phyloP scores from a whole-genome alignment of 2,113 vertebrate genomes.

The Ammospiza caudacuta region DNA sequence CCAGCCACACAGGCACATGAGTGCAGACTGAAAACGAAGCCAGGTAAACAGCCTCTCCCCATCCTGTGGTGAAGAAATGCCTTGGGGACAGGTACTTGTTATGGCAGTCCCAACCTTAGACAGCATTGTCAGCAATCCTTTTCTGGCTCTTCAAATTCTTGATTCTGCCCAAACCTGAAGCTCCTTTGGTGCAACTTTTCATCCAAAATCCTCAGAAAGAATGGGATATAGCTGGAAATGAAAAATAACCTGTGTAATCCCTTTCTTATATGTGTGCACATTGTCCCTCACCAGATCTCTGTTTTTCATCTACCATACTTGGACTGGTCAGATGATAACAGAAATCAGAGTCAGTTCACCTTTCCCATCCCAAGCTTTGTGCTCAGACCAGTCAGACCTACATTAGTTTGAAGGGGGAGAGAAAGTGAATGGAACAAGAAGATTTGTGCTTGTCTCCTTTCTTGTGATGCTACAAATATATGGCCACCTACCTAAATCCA shows the following conservation, averaged over 20 bases:
- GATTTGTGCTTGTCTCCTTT: background rate
- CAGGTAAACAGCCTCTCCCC: background rate
- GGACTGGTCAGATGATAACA: background rate
- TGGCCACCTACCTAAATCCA: background rate
- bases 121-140: background rate
- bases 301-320: background rate
- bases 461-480: background rate
- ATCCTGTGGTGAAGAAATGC: constrained; percentile 5
- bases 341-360: background rate
- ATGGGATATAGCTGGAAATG: background rate
- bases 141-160: background rate
- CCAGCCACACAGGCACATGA: background rate
- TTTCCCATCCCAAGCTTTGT: background rate
- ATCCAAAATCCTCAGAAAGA: background rate
- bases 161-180: background rate
- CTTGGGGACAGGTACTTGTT: background rate
- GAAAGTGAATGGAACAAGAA: background rate
- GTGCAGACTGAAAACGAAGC: constrained; percentile 35
- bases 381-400: background rate
- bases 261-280: background rate
- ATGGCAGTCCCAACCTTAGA: background rate
- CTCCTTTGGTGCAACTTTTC: background rate
- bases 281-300: background rate
- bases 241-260: rapidly evolving
- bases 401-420: background rate